phyloP scores from a whole-genome alignment of 2,113 vertebrate genomes.

The Cyprinodon brontotheroides region DNA sequence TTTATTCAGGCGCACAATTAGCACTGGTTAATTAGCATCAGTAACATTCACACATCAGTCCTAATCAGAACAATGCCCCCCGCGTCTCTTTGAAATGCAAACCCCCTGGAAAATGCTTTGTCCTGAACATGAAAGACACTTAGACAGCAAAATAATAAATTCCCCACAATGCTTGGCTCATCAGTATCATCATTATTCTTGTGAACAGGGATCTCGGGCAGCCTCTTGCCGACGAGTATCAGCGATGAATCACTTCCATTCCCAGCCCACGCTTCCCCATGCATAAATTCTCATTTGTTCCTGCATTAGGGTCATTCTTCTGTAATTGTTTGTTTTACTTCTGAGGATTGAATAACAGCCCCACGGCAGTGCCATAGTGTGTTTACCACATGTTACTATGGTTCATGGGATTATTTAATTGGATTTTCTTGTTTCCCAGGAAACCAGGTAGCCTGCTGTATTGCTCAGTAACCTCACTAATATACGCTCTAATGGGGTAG shows the following conservation, averaged over 20 bases:
- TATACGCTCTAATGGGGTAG: constrained; percentile 11
- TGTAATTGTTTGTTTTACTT: constrained; percentile 75
- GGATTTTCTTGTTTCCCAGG: constrained; percentile 69
- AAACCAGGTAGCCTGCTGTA: constrained; percentile 68
- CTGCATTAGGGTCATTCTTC: constrained; percentile 72
- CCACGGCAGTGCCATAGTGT: constrained; percentile 58
- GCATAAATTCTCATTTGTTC: constrained; percentile 72
- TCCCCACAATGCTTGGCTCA: constrained; percentile 62
- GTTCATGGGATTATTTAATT: constrained; percentile 70
- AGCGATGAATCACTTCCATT: constrained; percentile 61
- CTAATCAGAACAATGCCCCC: constrained; percentile 52
- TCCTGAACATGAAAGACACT: constrained; percentile 70
- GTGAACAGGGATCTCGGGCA: constrained; percentile 49
- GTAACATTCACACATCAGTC: constrained; percentile 66
- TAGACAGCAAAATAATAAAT: constrained; percentile 65
- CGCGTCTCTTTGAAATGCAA: constrained; percentile 78
- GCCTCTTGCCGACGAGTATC: constrained; percentile 39
- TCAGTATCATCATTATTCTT: constrained; percentile 68
- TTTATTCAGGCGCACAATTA: constrained; percentile 64
- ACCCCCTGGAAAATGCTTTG: constrained; percentile 71
- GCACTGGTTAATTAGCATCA: constrained; percentile 68
- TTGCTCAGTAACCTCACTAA: constrained; percentile 62
- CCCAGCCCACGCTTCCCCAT: constrained; percentile 53
- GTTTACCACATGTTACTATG: constrained; percentile 74
- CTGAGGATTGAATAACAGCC: constrained; percentile 70